Percentiles rank a stretch among this genome's conserved stretches.
Evolutionary conservation across 1,140 invertebrate species (phyloP).

Genomic region (Drosophila hydei): DNA sequence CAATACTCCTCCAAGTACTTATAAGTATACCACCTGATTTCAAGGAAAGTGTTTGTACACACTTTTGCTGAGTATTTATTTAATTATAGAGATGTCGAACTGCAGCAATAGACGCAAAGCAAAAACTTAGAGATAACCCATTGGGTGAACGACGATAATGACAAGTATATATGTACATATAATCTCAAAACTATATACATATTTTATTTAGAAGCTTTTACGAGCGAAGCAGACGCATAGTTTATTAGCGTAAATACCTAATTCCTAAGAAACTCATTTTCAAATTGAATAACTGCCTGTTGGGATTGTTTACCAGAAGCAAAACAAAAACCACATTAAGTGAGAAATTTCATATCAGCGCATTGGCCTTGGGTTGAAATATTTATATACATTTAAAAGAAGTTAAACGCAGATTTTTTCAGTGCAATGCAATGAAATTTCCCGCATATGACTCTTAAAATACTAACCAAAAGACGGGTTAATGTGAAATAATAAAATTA

Average conservation of each 20-base stretch:
- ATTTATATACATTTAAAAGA: constrained; percentile 10
- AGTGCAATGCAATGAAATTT: background rate
- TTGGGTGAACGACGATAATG: no score
- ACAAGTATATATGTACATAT: background rate
- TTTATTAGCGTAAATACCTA: constrained; percentile 24
- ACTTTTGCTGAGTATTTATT: background rate
- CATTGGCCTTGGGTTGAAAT: constrained; percentile 20
- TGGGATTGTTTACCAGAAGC: constrained; percentile 7
- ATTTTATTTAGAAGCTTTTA: background rate
- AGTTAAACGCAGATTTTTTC: background rate
- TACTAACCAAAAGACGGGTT: background rate
- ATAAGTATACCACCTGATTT: constrained; percentile 17
- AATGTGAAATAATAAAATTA: no score
- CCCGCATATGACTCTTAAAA: background rate
- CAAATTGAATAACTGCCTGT: constrained; percentile 4
- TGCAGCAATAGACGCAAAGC: no score
- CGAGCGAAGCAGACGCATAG: constrained; percentile 3
- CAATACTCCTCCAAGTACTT: constrained; percentile 8
- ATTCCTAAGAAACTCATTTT: constrained; percentile 2
- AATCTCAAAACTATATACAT: no score
- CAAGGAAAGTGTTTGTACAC: constrained; percentile 17
- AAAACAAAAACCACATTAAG: background rate
- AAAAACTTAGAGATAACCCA: no score
- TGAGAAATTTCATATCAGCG: constrained; percentile 2
- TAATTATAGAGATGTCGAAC: background rate